A percentile compares a stretch with the other conserved stretches of the same genome.
Evolutionary conservation across 2,113 vertebrate genomes (phyloP).

Genomic region (Lepus americanus): DNA sequence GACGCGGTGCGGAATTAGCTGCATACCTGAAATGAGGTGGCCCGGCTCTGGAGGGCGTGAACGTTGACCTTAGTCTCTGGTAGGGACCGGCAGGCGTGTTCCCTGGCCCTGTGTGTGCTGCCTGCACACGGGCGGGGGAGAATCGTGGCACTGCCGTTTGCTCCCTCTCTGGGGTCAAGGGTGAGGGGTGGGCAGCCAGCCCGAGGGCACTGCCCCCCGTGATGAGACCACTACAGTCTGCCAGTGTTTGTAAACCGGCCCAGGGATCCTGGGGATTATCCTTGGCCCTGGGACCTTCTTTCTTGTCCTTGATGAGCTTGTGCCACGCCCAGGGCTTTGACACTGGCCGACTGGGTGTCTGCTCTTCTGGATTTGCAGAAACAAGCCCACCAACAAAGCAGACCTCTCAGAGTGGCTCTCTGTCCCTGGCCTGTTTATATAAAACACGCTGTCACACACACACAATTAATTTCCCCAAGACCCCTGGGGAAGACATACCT

Average conservation of each 20-base stretch:
- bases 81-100: too few relatives aligned
- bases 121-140: background rate
- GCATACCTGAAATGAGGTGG: too few relatives aligned
- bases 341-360: background rate
- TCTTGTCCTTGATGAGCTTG: slow-evolving; percentile 19
- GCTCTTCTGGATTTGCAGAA: slow-evolving; percentile 61
- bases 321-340: slow-evolving; percentile 42
- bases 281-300: slow-evolving; percentile 49
- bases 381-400: background rate
- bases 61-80: too few relatives aligned
- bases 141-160: background rate
- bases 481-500: background rate
- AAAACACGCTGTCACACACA: background rate
- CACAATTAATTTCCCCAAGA: background rate
- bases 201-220: background rate
- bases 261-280: background rate
- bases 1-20: too few relatives aligned
- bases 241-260: background rate
- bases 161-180: slow-evolving; percentile 1
- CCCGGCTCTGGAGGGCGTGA: too few relatives aligned
- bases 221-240: background rate
- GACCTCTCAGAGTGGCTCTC: background rate
- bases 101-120: too few relatives aligned
- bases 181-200: background rate
- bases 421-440: background rate